Evolutionary conservation across 2,113 vertebrate genomes (phyloP), one percentile per base, ranked within the genome.

Genomic region (Heterotis niloticus): DNA sequence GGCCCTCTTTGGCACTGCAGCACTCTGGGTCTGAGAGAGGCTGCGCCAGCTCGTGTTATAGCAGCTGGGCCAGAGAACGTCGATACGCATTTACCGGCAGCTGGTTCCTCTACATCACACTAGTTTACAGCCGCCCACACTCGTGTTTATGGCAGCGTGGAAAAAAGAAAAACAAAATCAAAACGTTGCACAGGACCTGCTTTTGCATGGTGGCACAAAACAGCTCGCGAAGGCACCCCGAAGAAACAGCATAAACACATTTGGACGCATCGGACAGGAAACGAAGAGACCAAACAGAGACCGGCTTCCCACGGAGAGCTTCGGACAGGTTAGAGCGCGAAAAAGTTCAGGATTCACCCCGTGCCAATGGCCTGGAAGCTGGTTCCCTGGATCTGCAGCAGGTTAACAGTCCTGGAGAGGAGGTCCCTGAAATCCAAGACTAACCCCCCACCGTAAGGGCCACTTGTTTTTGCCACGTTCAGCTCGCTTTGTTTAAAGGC

Each of bases 401-500:
- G 67, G 67, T 68, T 28, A 68, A 69, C 12, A 34, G 18, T 11
- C 26, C 10, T 34, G 12, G 64, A 66, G 5, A 66, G 62, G 62
- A 7, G 74, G 62, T 0, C 29, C n/a, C 24, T 17, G 12, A 10
- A 28, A 67, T 56, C 18, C 18, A 1, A 62, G 52, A 51, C 17
- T 10, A 5, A 16, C 16, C 64, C 11, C 23, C 62, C 34, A 44
- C 7, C 7, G 34, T 81, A 75, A 66, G 44, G 24, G 74, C 82
- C 78, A 68, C 79, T 65, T 76, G 29, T 34, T 26, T 79, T 75
- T 73, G 10, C 79, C 78, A 74, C 78, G 79, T 83, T 83, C 82
- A 80, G 78, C 75, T 78, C 78, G 29, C 80, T 85, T 75, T 81
- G 64, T 78, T 75, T 69, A 65, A 44, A 78, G 83, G 81, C 74